phyloP scores from a whole-genome alignment of 2,797 vertebrate species.

The Sternotherus odoratus region DNA sequence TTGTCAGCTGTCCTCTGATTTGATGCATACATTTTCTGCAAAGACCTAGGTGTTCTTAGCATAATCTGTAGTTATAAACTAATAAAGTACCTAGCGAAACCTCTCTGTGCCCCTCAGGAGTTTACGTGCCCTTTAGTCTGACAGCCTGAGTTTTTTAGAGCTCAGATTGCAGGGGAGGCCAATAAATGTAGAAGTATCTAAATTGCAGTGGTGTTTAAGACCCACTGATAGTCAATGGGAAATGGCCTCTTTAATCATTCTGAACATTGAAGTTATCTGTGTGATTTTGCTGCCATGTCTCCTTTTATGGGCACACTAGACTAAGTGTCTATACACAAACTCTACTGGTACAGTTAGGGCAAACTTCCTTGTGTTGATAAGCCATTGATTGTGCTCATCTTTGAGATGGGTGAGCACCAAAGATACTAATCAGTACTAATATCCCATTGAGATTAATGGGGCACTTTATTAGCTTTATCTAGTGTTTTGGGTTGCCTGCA shows the following conservation, averaged over 20 bases:
- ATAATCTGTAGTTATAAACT: too few species aligned
- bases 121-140: background rate
- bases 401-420: rapidly evolving
- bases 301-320: rapidly evolving
- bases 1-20: background rate
- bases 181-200: background rate
- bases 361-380: rapidly evolving
- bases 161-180: background rate
- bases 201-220: background rate
- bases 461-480: background rate
- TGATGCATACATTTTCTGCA: background rate
- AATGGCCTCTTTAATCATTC: background rate
- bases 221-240: background rate
- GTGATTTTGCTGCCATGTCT: background rate
- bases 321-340: background rate
- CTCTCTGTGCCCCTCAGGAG: background rate
- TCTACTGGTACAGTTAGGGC: rapidly evolving
- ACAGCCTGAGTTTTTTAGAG: background rate
- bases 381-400: background rate
- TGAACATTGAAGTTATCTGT: background rate
- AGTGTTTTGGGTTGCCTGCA: rapidly evolving
- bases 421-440: rapidly evolving
- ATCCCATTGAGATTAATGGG: background rate
- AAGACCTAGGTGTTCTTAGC: too few species aligned
- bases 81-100: background rate